Base-by-base conservation (phyloP, 1,140 invertebrate genomes). In the Pseudomyrmex dendroicus region DNA sequence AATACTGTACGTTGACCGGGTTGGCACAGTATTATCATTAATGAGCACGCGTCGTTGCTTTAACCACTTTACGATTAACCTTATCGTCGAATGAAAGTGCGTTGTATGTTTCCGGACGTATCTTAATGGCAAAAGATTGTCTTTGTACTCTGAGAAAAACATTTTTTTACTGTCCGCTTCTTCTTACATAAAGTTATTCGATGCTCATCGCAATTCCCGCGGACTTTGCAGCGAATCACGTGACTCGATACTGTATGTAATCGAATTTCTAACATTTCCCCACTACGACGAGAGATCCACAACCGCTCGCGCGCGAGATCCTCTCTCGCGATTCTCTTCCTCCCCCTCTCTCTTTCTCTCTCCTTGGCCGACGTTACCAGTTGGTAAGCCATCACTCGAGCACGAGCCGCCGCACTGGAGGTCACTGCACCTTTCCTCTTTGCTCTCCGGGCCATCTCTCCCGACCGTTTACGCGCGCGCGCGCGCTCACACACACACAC, bases 291-390 rank as follows among this genome's bases (percentile, higher is more conserved):
- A 80, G 44, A 67, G 57, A 1, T 9, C 17, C 13, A 15, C 68
- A 68, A n/a, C n/a, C 4, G 44, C 5, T 0, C 9, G 46, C 8
- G 25, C 17, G 52, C 67, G 67, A 80, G 13, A 35, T 35, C 4
- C 35, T 17, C 48, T 52, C 50, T 61, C 48, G 82, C 63, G 35
- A 35, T 35, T 35, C 35, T 35, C 35, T 35, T 35, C 35, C 35
- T 84, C 66, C 68, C 50, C 72, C 50, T 52, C 62, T 50, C 15
- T 56, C 46, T 46, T 57, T 64, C 50, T 66, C 59, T 50, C 15
- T 56, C 90, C 91, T 92, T 92, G 91, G 90, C 90, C 87, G 86
- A 89, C 76, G 85, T 80, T 86, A 86, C 77, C 87, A 90, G 85
- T 91, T 84, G 84, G 89, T 84, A 87, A 90, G 89, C 86, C 90